Conservation (phyloP, 2,113 vertebrate genomes). For the Malurus alboscapulatus region DNA sequence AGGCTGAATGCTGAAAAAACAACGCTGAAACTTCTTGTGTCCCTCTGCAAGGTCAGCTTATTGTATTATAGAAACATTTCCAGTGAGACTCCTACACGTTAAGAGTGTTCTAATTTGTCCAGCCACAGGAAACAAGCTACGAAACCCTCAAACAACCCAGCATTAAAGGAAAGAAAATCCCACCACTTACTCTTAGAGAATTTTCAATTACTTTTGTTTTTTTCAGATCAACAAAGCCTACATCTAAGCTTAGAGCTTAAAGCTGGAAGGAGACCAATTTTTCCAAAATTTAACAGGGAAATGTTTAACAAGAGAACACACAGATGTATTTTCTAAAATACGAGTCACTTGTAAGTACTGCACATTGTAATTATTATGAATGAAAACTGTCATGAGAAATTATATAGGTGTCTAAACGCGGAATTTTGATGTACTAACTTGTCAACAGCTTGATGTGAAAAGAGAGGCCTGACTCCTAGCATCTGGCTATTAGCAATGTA, state of each 20-base stretch:
- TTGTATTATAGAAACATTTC: conserved; percentile 14
- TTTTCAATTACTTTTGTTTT: not conserved
- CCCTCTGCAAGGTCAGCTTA: conserved; percentile 32
- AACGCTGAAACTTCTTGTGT: not conserved
- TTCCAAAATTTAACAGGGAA: not conserved
- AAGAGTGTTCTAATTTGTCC: not conserved
- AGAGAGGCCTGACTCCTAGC: accelerated
- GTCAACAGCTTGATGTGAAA: not conserved
- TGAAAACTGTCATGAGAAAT: not conserved
- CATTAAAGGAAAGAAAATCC: not conserved
- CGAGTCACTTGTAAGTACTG: not conserved
- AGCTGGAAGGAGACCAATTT: not conserved
- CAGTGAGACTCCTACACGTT: not conserved
- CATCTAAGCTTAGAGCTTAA: not conserved
- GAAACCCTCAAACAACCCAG: not conserved
- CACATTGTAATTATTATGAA: not conserved
- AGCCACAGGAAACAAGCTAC: not conserved
- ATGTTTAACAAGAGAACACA: not conserved
- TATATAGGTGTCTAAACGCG: not conserved
- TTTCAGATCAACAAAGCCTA: not conserved
- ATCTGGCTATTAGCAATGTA: not conserved
- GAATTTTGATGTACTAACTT: not conserved
- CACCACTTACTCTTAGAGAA: not conserved
- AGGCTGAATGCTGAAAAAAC: conserved; percentile 33
- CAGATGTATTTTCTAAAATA: not conserved